Percentiles rank a stretch among this genome's conserved stretches.
Conservation (phyloP, 2,113 vertebrate species). For the Drymodes brunneopygia region DNA sequence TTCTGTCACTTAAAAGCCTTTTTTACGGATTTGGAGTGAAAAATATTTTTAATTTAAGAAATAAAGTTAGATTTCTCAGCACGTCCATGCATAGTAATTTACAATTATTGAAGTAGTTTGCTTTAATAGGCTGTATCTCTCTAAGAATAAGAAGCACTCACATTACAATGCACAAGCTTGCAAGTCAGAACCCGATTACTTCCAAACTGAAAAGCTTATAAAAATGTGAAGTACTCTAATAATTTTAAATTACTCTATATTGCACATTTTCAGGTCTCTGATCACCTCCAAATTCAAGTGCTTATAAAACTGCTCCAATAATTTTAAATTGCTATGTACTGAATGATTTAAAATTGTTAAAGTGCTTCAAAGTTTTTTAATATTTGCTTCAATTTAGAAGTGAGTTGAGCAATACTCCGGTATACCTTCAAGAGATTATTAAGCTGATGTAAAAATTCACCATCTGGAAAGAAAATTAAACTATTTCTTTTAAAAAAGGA, state of each 20-base stretch:
- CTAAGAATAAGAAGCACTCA: conserved; percentile 26
- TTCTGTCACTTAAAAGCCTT: conserved; percentile 12
- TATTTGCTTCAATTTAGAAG: conserved; percentile 76
- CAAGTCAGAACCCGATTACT: conserved; percentile 59
- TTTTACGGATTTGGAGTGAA: conserved; percentile 26
- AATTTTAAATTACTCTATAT: conserved; percentile 75
- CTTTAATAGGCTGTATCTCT: conserved; percentile 58
- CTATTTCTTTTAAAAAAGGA: not conserved
- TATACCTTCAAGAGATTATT: conserved; percentile 71
- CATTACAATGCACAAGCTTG: conserved; percentile 37
- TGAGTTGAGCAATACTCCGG: conserved; percentile 66
- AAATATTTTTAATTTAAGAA: conserved; percentile 68
- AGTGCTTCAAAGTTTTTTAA: conserved; percentile 77
- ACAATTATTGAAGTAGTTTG: conserved; percentile 57
- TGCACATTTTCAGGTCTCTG: conserved; percentile 73
- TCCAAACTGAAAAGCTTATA: conserved; percentile 70
- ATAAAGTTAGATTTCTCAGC: conserved; percentile 26
- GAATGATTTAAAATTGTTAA: conserved; percentile 76
- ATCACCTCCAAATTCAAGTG: conserved; percentile 78
- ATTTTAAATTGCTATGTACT: conserved; percentile 75
- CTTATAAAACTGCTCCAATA: conserved; percentile 75
- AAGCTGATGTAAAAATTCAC: conserved; percentile 58
- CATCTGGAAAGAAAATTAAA: conserved; percentile 66
- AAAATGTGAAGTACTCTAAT: conserved; percentile 74
- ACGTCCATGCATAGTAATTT: conserved; percentile 36